Base-by-base conservation (phyloP, 2,888 invertebrate genomes). In the Hirtodrosophila alboralis region DNA sequence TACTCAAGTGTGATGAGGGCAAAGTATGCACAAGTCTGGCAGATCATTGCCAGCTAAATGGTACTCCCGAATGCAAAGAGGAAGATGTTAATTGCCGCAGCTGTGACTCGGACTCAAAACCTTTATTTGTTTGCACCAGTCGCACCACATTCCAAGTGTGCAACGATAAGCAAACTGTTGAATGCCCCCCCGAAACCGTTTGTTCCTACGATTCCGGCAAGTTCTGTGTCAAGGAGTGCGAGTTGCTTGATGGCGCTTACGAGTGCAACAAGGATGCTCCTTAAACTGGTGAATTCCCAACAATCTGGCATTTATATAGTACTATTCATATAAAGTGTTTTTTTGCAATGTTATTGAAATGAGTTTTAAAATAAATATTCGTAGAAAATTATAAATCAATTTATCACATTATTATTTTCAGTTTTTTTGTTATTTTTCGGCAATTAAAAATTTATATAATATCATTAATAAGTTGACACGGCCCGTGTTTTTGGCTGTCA, bases 61-160 rank as follows among this genome's bases (percentile, higher is more conserved):
- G 14, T 1, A 7, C 38, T 4, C 10, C 79, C 1, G 53, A 59
- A 14, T 88, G 88, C 6, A 0, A 0, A 0, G 2, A 6, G 0
- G 21, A 0, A 0, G 27, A 31, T 0, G 8, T 1, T n/a, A 14
- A 56, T 5, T 89, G 89, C 48, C 51, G 60, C 1, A 1, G 30
- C 9, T 89, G 88, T 49, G 45, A 66, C 23, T 23, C 23, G n/a
- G 75, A 30, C 4, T 3, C 0, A 0, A 44, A 40, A 3, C 12
- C 23, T 2, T 7, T 77, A 12, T 88, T 88, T 51, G 63, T 79
- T 21, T 88, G 88, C 59, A 86, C 83, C 31, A 86, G 86, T 36
- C 71, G 73, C 40, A 84, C 67, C 18, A 80, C 79, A 4, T 88
- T 76, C 44, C 74, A 56, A 3, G 56, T 61, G 65, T 88, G 88